phyloP scores from a whole-genome alignment of 1,140 invertebrate species.

The Musca vetustissima region DNA sequence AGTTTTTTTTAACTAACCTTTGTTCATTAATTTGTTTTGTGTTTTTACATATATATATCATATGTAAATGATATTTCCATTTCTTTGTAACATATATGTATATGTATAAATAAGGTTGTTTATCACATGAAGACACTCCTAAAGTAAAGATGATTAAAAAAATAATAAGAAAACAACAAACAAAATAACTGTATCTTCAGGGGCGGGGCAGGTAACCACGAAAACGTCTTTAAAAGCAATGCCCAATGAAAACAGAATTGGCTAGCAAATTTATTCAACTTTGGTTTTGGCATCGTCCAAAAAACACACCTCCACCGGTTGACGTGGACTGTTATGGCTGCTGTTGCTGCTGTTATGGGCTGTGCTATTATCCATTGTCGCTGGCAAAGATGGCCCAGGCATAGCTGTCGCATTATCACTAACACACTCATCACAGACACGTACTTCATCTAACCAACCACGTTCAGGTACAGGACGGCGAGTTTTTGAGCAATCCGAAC shows the following conservation, averaged over 20 bases:
- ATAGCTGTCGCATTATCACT: not conserved
- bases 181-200: constrained; percentile 3
- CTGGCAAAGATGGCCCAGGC: not conserved
- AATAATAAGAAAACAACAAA: constrained; percentile 11
- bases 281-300: constrained; percentile 18
- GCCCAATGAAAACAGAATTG: not conserved
- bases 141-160: too few species aligned
- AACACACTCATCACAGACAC: constrained; percentile 64
- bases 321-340: too few species aligned
- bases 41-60: constrained; percentile 1
- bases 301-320: not conserved
- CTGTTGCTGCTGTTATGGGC: too few species aligned
- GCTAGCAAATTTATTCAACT: constrained; percentile 10
- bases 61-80: not conserved
- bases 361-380: too few species aligned
- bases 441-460: constrained; percentile 70
- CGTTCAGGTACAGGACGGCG: constrained; percentile 66
- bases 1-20: constrained; percentile 10
- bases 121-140: constrained; percentile 19
- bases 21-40: not conserved
- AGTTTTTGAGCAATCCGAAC: constrained; percentile 66
- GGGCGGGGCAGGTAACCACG: constrained; percentile 2
- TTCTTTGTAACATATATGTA: constrained; percentile 4
- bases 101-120: constrained; percentile 7
- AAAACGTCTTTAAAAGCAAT: constrained; percentile 10